These are phyloP conservation scores for Drosophila fulvimacula DNA, from an alignment of 2,888 invertebrate species.

Conservation along the genomic window DNA sequence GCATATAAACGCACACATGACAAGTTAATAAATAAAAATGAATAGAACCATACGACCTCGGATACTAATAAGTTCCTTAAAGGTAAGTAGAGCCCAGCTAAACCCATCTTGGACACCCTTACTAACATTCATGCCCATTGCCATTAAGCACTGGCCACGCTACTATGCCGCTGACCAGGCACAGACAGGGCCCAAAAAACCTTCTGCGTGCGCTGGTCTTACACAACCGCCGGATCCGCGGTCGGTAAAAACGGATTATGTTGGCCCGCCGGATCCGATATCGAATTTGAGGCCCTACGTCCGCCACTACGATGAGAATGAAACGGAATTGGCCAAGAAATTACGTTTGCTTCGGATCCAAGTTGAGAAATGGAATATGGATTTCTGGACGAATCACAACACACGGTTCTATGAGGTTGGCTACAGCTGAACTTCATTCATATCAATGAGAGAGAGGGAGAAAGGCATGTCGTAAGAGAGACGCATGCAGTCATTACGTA, in stretches of 20 bases:
- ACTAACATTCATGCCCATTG: not conserved
- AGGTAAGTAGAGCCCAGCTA: conserved; percentile 28
- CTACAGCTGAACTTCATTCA: not conserved
- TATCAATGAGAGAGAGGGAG: not conserved
- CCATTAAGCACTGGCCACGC: conserved; percentile 34
- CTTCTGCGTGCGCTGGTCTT: conserved; percentile 53
- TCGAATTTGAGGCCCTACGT: conserved; percentile 92
- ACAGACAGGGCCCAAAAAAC: conserved; percentile 37
- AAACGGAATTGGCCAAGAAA: conserved; percentile 88
- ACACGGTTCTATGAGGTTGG: conserved; percentile 89
- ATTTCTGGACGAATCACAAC: conserved; percentile 94
- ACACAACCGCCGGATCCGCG: conserved; percentile 76
- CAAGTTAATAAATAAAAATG: conserved; percentile 40
- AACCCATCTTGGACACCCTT: not conserved
- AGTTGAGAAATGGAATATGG: conserved; percentile 93
- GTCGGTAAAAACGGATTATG: conserved; percentile 78
- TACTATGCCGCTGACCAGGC: conserved; percentile 35
- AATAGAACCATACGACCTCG: conserved; percentile 36
- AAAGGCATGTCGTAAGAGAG: not conserved
- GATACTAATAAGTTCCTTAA: conserved; percentile 25
- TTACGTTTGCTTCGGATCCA: conserved; percentile 88
- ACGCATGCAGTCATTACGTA: not conserved
- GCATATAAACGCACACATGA: conserved; percentile 34
- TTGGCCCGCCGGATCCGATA: conserved; percentile 90
- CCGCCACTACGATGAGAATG: conserved; percentile 88